Evolutionary conservation across 1,140 invertebrate genomes (phyloP).

Genomic region (Megalopta genalis): DNA sequence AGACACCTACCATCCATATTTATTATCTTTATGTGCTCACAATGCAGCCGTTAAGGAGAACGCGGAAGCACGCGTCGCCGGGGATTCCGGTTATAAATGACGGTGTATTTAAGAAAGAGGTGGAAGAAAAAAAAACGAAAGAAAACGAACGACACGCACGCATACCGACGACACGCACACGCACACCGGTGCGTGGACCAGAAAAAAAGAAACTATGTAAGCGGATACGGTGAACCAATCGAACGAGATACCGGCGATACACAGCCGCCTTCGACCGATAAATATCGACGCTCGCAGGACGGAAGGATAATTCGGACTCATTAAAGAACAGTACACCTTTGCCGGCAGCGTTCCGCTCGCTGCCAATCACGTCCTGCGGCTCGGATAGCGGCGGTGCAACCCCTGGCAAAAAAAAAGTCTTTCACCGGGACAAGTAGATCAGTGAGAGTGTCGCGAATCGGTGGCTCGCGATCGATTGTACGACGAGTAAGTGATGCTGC

Average conservation of each 20-base stretch:
- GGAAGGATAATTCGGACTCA: slow-evolving; percentile 1
- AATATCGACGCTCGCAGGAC: not conserved
- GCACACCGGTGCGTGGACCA: too few species aligned
- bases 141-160: not conserved
- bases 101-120: slow-evolving; percentile 3
- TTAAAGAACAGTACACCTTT: not conserved
- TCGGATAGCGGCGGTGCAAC: too few species aligned
- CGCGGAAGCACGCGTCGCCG: slow-evolving; percentile 59
- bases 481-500: too few species aligned
- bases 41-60: slow-evolving; percentile 66
- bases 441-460: too few species aligned
- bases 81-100: slow-evolving; percentile 70
- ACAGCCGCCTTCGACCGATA: not conserved
- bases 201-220: not conserved
- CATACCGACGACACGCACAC: not conserved
- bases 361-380: too few species aligned
- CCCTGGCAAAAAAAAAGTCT: too few species aligned
- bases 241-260: not conserved
- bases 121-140: not conserved
- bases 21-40: slow-evolving; percentile 66
- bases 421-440: too few species aligned
- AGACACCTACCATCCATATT: slow-evolving; percentile 65
- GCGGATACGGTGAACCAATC: not conserved
- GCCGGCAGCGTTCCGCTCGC: too few species aligned
- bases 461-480: too few species aligned